Evolutionary conservation across 2,113 vertebrate species (phyloP), one percentile per base, ranked within the genome.

Genomic region (Oncorhynchus keta): DNA sequence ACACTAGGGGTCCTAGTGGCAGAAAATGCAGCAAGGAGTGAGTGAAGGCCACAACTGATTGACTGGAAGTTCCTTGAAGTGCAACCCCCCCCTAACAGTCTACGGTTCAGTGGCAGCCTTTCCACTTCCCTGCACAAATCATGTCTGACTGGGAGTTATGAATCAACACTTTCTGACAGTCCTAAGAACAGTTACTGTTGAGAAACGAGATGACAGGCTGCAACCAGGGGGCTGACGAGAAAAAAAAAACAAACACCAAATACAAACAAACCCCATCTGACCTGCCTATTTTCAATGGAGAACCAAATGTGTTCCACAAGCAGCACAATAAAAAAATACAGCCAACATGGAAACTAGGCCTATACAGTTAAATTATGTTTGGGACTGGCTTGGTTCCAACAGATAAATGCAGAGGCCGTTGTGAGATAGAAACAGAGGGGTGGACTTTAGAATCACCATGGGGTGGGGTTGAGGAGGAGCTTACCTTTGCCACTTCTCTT

Each of bases 401-500:
- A 1, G 2, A 22, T 22, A 8, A 62, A 62, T 62, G n/a, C 59
- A 62, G 7, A 62, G 8, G 7, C 59, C 2, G 55, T 6, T 4
- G 55, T 5, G 67, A 69, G 3, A n/a, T 28, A 39, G 28, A n/a
- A 22, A 62, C 59, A 1, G 59, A 62, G 7, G 39, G 59, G 7
- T 22, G n/a, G 18, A 22, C 59, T 62, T 62, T 24, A 45, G 39
- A 45, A 45, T 45, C 39, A 45, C n/a, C 5, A 16, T 55, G 51
- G 51, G 16, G 4, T 55, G 39, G 55, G 65, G 16, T 39, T 18
- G 9, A 20, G 67, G 67, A 35, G 18, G 65, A 66, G 11, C 35
- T 64, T 90, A 97, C 96, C 95, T 94, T 94, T 93, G 93, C 94
- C 92, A 78, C 87, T 90, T 82, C 90, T 95, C 91, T 91, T 95